These are phyloP conservation scores for Brenthis ino DNA, from an alignment of 2,888 invertebrate genomes.

Conservation along the genomic window DNA sequence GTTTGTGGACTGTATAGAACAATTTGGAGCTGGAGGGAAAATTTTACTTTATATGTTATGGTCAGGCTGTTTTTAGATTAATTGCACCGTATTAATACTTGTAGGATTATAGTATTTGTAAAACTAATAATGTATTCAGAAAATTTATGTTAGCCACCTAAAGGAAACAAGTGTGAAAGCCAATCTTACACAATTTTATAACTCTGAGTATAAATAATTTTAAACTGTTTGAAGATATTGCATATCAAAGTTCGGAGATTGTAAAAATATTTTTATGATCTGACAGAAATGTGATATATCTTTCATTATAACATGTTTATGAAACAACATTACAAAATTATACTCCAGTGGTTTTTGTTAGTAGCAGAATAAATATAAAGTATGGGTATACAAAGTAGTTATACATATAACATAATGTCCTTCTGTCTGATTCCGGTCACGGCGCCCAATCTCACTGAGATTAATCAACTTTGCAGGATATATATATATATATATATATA, in stretches of 20 bases:
- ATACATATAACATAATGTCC: too few relatives aligned
- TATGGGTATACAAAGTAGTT: too few relatives aligned
- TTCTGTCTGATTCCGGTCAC: too few relatives aligned
- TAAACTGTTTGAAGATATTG: constrained; percentile 8
- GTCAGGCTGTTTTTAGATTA: too few relatives aligned
- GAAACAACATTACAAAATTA: background rate
- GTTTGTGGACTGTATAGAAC: too few relatives aligned
- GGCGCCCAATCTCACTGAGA: too few relatives aligned
- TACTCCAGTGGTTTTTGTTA: background rate
- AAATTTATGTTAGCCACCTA: background rate
- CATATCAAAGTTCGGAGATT: constrained; percentile 17
- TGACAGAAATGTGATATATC: constrained; percentile 26
- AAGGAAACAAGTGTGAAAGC: constrained; percentile 1
- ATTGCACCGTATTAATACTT: too few relatives aligned
- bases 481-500: too few relatives aligned
- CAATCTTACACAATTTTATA: background rate
- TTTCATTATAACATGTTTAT: constrained; percentile 17
- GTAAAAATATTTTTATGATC: constrained; percentile 35
- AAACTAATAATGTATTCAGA: background rate
- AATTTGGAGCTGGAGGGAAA: too few relatives aligned
- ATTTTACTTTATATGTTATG: too few relatives aligned
- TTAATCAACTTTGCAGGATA: too few relatives aligned
- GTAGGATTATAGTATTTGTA: background rate
- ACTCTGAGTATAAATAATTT: constrained; percentile 5
- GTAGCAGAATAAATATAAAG: too few relatives aligned